phyloP scores from a whole-genome alignment of 2,797 vertebrate species.

The Adrianichthys oophorus region DNA sequence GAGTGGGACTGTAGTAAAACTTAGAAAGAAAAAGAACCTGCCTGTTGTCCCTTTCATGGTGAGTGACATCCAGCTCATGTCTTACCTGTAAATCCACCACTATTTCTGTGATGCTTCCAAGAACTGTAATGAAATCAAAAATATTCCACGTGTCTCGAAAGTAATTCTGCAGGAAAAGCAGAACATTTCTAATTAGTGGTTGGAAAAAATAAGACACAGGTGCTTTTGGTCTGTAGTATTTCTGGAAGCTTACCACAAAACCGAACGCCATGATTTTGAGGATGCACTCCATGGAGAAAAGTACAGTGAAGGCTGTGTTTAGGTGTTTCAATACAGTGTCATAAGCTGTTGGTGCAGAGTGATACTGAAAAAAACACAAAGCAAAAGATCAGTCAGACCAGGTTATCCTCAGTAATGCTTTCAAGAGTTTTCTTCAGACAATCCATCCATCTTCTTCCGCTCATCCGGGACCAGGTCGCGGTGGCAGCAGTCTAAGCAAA shows the following conservation, averaged over 20 bases:
- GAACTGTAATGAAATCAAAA: conserved; percentile 98
- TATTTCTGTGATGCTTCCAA: conserved; percentile 97
- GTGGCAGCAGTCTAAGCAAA: too few species aligned
- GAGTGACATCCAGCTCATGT: conserved; percentile 28
- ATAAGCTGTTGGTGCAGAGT: conserved; percentile 92
- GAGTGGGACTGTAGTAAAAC: conserved; percentile 42
- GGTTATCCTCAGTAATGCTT: neutral
- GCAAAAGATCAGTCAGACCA: conserved; percentile 2
- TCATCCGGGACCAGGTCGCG: too few species aligned
- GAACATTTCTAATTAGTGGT: neutral
- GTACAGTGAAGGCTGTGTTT: conserved; percentile 96
- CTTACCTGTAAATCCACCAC: conserved; percentile 95
- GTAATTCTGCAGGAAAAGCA: conserved; percentile 85
- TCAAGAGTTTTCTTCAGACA: too few species aligned
- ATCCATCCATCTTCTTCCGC: too few species aligned
- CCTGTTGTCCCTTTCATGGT: conserved; percentile 15
- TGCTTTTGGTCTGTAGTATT: neutral
- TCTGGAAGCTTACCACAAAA: conserved; percentile 83
- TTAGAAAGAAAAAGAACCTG: conserved; percentile 29
- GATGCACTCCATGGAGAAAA: conserved; percentile 96
- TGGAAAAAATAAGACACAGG: too few species aligned
- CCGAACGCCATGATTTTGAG: conserved; percentile 97
- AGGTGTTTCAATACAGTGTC: conserved; percentile 94
- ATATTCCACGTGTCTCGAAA: conserved; percentile 99
- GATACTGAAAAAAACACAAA: conserved; percentile 77